Evolutionary conservation across 2,797 vertebrate genomes (phyloP).

Genomic region (Ammospiza maritima): DNA sequence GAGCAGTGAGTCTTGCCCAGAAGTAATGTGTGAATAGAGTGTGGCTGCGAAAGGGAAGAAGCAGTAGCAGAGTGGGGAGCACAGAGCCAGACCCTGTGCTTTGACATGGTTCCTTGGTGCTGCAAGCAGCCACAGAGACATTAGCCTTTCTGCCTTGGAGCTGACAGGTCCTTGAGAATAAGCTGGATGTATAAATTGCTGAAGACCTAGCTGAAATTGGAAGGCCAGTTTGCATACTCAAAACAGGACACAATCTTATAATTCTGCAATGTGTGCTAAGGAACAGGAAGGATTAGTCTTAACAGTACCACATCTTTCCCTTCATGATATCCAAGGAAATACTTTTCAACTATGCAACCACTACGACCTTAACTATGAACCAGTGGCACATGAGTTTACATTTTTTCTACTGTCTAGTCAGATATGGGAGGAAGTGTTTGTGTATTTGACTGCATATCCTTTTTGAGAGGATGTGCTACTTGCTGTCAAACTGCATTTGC

Average conservation of each 20-base stretch:
- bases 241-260: not conserved
- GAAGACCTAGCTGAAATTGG: not conserved
- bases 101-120: not conserved
- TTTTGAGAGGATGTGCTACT: not conserved
- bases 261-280: not conserved
- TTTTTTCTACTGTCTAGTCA: not conserved
- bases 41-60: not conserved
- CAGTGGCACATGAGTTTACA: not conserved
- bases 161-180: not conserved
- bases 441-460: not conserved
- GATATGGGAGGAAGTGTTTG: not conserved
- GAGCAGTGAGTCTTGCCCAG: not conserved
- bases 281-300: not conserved
- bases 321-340: not conserved
- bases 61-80: not conserved
- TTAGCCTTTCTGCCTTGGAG: not conserved
- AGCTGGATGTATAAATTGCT: not conserved
- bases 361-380: not conserved
- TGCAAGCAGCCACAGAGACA: not conserved
- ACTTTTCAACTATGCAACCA: not conserved
- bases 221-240: not conserved
- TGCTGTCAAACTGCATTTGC: not conserved
- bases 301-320: not conserved
- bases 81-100: accelerated
- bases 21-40: not conserved